These are phyloP conservation scores for Drosophila mauritiana DNA, from an alignment of 1,140 invertebrate genomes.

Conservation along the genomic window DNA sequence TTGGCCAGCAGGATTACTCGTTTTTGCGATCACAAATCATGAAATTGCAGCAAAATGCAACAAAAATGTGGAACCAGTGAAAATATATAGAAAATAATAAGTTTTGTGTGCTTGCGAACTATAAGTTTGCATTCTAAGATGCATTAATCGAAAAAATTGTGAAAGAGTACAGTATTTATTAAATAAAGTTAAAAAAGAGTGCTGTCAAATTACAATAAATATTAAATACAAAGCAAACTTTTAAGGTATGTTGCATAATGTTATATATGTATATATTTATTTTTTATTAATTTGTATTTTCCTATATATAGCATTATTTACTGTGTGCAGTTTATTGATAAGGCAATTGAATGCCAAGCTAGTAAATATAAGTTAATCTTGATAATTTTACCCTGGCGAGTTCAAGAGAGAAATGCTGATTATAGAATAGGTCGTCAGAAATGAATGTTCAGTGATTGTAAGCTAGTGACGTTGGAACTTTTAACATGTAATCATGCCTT, in stretches of 20 bases:
- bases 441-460: constrained; percentile 1
- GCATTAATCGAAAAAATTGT: no score
- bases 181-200: no score
- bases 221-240: no score
- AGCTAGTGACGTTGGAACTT: no score
- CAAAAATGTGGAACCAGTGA: constrained; percentile 15
- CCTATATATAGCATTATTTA: background rate
- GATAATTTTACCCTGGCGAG: constrained; percentile 12
- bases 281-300: background rate
- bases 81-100: background rate
- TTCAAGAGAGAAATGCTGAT: constrained; percentile 9
- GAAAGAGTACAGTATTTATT: background rate
- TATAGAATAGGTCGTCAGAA: background rate
- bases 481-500: no score
- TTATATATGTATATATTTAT: no score
- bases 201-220: no score
- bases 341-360: constrained; percentile 27
- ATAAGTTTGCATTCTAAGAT: background rate
- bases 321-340: constrained; percentile 13
- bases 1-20: constrained; percentile 66
- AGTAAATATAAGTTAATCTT: constrained; percentile 26
- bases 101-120: background rate
- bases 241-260: no score
- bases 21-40: constrained; percentile 85
- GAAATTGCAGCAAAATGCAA: constrained; percentile 79